phyloP scores from a whole-genome alignment of 2,888 invertebrate genomes.

The Arctia plantaginis region DNA sequence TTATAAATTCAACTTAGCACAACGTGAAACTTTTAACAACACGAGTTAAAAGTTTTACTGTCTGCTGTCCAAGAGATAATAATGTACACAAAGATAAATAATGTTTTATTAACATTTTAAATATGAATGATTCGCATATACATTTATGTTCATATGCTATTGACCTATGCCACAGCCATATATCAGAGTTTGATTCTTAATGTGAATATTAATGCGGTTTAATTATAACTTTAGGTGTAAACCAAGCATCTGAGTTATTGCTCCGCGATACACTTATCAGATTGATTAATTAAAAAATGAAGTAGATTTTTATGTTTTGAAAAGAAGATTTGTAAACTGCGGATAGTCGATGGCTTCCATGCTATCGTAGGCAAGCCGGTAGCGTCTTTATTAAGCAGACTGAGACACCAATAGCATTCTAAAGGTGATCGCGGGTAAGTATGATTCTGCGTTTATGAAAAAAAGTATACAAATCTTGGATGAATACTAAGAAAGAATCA shows the following conservation, averaged over 20 bases:
- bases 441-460: no score
- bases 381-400: no score
- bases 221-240: constrained; percentile 38
- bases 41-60: background rate
- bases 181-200: constrained; percentile 24
- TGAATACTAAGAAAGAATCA: no score
- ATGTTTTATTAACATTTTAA: constrained; percentile 1
- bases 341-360: no score
- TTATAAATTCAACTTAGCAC: background rate
- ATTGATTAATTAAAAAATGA: constrained; percentile 23
- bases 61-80: background rate
- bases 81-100: background rate
- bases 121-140: constrained; percentile 22
- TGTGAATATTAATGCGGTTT: constrained; percentile 46
- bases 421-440: no score
- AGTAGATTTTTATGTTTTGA: background rate
- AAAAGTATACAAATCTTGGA: no score
- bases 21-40: background rate
- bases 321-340: background rate
- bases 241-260: constrained; percentile 30
- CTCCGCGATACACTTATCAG: constrained; percentile 16
- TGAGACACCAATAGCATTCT: no score
- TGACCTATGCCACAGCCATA: constrained; percentile 15
- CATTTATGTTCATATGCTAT: no score
- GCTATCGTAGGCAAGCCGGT: no score